phyloP scores from a whole-genome alignment of 2,797 vertebrate genomes.

The Cossypha heuglini region DNA sequence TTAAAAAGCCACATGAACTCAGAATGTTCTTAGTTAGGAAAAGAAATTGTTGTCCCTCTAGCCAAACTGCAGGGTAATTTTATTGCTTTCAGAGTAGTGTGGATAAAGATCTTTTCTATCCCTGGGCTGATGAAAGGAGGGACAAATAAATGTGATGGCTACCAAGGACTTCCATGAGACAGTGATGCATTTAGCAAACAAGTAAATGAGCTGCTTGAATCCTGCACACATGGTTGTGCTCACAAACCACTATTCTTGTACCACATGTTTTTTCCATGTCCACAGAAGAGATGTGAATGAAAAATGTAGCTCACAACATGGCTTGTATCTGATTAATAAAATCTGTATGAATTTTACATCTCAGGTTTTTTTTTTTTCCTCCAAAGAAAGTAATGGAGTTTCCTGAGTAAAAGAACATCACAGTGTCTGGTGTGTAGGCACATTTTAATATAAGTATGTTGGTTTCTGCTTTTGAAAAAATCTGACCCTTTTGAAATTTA shows the following conservation, averaged over 20 bases:
- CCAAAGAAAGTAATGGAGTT: not conserved
- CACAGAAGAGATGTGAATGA: not conserved
- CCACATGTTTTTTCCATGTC: not conserved
- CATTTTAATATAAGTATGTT: not conserved
- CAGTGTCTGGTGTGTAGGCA: not conserved
- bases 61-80: not conserved
- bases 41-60: not conserved
- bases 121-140: not conserved
- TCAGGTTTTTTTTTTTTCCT: not conserved
- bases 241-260: not conserved
- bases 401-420: not conserved
- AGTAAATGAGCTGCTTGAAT: not conserved
- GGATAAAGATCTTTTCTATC: not conserved
- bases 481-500: not conserved
- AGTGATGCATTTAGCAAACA: not conserved
- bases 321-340: not conserved
- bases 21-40: not conserved
- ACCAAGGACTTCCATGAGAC: not conserved
- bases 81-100: not conserved
- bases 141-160: not conserved
- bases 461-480: not conserved
- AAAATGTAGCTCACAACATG: not conserved
- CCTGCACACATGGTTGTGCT: not conserved
- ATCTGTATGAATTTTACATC: not conserved
- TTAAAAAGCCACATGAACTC: not conserved